Evolutionary conservation across 2,113 vertebrate genomes (phyloP), one percentile per base, ranked within the genome.

Genomic region (Felis chaus): DNA sequence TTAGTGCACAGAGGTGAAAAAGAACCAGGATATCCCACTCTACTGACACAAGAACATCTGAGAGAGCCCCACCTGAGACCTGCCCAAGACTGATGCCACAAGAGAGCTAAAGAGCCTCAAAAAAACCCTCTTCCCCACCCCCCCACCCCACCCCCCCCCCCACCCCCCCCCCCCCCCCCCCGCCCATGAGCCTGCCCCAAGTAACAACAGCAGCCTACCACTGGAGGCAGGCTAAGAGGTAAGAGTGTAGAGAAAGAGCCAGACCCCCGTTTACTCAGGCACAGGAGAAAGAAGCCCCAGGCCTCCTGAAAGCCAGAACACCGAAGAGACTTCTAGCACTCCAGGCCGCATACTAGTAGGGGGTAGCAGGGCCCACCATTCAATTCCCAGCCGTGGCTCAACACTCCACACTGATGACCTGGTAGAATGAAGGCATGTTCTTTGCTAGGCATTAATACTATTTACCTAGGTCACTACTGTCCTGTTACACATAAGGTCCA

Each of bases 91-190:
- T 39, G 29, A 88, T 12, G 27, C 78, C 86, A 25, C 73, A 48
- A 53, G 81, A 89, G 48, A 55, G 27, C 39, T 36, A 9, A 69
- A 45, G 74, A 81, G 12, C 31, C 48, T 55, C 55, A n/a, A 33
- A 7, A 36, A 41, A 53, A 21, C 57, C 57, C 57, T 23, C 57
- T 61, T 27, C 27, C 73, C 41, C 27, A n/a, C n/a, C n/a, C n/a
- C n/a, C n/a, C n/a, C n/a, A 66, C 1, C 15, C 2, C 1, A 21
- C 73, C 1, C 15, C 2, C 0, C 10, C 2, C 29, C 2, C 73
- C 1, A 12, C 2, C 1, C 27, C 73, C 73, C 1, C 15, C 2
- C 1, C 27, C 73, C 1, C 15, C 2, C 0, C 10, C 2, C 29
- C 2, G 55, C 89, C 57, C 39, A 25, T 14, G 16, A 69, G 48